Evolutionary conservation across 2,888 invertebrate species (phyloP), one percentile per base, ranked within the genome.

Genomic region (Andrena haemorrhoa): DNA sequence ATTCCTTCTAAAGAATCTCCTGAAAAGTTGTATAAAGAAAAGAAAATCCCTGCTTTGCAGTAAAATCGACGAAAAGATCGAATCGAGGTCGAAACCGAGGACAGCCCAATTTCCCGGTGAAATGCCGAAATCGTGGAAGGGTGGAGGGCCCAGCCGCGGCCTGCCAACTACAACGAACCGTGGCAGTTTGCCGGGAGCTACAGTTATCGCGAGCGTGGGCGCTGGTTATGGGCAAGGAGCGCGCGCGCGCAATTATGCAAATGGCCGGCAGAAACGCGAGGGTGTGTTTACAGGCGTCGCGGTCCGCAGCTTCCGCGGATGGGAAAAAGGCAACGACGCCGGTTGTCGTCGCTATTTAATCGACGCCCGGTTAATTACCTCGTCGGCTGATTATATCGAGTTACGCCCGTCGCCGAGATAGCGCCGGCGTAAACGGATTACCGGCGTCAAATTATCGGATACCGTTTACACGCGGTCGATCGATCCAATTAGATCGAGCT

Each of bases 231-330:
- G 86, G 75, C 74, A 83, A 82, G 79, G 79, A 75, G 79, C 79
- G 79, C 56, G 33, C 47, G 58, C 64, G 63, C 63, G 82, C 87
- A 81, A 88, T 88, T 88, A 87, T 87, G 87, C 81, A 88, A 88
- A 87, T 83, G 63, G 65, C 64, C 51, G 70, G 70, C 7, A 76
- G 60, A 65, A 87, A 83, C 79, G 83, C 77, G 77, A 47, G 63
- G 68, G 75, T 47, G 74, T 75, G 75, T 79, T 82, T 82, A 79
- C 71, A 41, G 63, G 31, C 74, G 26, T 70, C 63, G 64, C 47
- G 69, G 70, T 53, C 26, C 12, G 4, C n/a, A 10, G 70, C 53
- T 29, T 20, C 51, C 29, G 35, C 35, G 33, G 6, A 33, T 0
- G 31, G 33, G 31, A 26, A 20, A 68, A 63, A 78, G 61, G 16